A percentile compares a stretch with the other conserved stretches of the same genome.
phyloP scores from a whole-genome alignment of 2,797 vertebrate genomes.

The Discoglossus pictus region DNA sequence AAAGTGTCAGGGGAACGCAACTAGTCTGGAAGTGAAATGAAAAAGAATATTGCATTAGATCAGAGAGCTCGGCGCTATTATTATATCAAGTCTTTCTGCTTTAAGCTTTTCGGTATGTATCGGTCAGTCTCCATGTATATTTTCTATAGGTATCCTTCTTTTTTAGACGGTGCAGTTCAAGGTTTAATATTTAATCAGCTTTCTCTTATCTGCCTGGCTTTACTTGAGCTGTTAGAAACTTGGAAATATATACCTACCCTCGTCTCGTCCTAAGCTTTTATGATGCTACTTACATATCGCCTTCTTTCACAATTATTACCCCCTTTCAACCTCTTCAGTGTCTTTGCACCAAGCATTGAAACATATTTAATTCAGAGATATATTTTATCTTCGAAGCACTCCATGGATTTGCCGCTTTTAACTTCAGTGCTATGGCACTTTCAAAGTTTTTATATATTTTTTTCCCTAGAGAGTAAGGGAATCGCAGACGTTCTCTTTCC shows the following conservation, averaged over 20 bases:
- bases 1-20: conserved; percentile 18
- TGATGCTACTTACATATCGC: neutral
- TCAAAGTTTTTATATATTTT: conserved; percentile 2
- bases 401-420: conserved; percentile 9
- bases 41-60: conserved; percentile 38
- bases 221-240: neutral
- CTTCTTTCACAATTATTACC: conserved; percentile 7
- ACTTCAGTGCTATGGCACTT: conserved; percentile 6
- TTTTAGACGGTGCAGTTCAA: neutral
- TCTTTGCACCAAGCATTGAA: conserved; percentile 1
- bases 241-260: neutral
- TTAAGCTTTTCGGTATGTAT: neutral
- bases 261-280: conserved; percentile 7
- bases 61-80: conserved; percentile 16
- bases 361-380: conserved; percentile 2
- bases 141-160: neutral
- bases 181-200: conserved; percentile 25
- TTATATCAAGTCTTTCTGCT: conserved; percentile 20
- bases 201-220: conserved; percentile 2
- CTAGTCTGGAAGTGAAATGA: conserved; percentile 9
- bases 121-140: conserved; percentile 3
- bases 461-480: conserved; percentile 13
- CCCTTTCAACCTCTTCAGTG: conserved; percentile 7
- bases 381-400: conserved; percentile 10
- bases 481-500: neutral